These are phyloP conservation scores for Corella eumyota DNA, from an alignment of 23 tunicate species.

Conservation along the genomic window DNA sequence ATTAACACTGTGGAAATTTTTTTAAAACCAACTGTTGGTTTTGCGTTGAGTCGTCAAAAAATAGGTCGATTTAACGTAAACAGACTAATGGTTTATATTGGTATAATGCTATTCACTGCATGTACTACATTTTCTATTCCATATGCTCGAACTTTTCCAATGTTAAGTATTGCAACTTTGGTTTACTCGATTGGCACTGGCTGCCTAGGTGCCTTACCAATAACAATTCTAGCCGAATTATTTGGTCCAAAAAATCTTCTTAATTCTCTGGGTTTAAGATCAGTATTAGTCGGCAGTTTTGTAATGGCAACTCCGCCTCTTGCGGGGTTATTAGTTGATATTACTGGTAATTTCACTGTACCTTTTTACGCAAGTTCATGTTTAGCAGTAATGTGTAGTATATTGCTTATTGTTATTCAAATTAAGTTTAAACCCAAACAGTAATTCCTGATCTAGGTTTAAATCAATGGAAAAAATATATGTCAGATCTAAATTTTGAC, in stretches of 20 bases:
- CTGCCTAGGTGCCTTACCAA: constrained; percentile 26
- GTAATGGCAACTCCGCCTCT: constrained; percentile 36
- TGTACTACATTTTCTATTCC: constrained; percentile 3
- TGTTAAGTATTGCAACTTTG: constrained; percentile 13
- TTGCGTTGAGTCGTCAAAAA: constrained; percentile 11
- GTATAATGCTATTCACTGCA: constrained; percentile 2
- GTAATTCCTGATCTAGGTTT: too few relatives aligned
- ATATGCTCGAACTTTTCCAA: constrained; percentile 3
- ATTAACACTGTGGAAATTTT: constrained; percentile 14
- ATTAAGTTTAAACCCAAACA: too few relatives aligned
- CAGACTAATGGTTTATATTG: constrained; percentile 9
- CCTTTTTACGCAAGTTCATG: constrained; percentile 34
- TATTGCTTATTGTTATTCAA: constrained; percentile 9
- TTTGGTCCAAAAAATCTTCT: constrained; percentile 40
- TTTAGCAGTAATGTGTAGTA: constrained; percentile 11
- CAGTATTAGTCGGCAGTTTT: constrained; percentile 32
- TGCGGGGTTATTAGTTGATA: constrained; percentile 25
- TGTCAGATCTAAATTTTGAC: too few relatives aligned
- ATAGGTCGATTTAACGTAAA: constrained; percentile 16
- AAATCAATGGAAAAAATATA: too few relatives aligned
- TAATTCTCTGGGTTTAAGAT: constrained; percentile 36
- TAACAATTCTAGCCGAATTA: constrained; percentile 43
- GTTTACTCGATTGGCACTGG: constrained; percentile 44
- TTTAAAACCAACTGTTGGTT: constrained; percentile 25
- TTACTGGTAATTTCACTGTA: constrained; percentile 20